A percentile compares a stretch with the other conserved stretches of the same genome.
Conservation (phyloP, 2,888 invertebrate species). For the Leptogaster cylindrica region DNA sequence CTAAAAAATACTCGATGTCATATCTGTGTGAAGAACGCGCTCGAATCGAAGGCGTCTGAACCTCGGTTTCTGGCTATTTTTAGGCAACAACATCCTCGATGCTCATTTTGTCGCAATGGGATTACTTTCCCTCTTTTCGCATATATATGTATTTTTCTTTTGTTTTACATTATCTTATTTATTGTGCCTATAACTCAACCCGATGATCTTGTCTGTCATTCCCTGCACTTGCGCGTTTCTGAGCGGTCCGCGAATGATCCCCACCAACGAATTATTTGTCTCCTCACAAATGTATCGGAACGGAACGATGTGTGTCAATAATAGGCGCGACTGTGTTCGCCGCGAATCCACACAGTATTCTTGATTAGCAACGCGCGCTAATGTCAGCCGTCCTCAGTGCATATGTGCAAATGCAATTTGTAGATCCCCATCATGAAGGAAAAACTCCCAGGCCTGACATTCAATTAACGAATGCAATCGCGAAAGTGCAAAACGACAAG, state of each 20-base stretch:
- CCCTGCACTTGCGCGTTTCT: not conserved
- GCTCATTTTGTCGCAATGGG: too few species aligned
- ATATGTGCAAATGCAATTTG: slow-evolving; percentile 5
- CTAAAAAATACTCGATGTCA: too few species aligned
- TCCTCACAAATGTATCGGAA: slow-evolving; percentile 51
- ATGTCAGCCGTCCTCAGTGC: not conserved
- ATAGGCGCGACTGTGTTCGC: not conserved
- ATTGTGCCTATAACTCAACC: slow-evolving; percentile 30
- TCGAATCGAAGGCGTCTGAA: too few species aligned
- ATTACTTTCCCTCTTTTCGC: too few species aligned
- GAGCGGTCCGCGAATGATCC: slow-evolving; percentile 23
- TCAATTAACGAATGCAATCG: slow-evolving; percentile 36
- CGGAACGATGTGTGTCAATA: slow-evolving; percentile 48
- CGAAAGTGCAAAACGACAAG: slow-evolving; percentile 7
- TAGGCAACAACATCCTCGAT: too few species aligned
- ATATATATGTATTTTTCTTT: too few species aligned
- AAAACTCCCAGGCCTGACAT: slow-evolving; percentile 12
- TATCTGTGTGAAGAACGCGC: too few species aligned
- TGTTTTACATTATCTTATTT: slow-evolving; percentile 17
- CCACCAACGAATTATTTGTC: slow-evolving; percentile 50
- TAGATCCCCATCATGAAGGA: not conserved
- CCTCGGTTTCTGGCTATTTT: too few species aligned
- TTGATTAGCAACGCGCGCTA: not conserved
- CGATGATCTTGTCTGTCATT: slow-evolving; percentile 16
- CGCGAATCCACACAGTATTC: not conserved